A percentile compares a stretch with the other conserved stretches of the same genome.
phyloP scores from a whole-genome alignment of 2,113 vertebrate species.

The Pontoporia blainvillei region DNA sequence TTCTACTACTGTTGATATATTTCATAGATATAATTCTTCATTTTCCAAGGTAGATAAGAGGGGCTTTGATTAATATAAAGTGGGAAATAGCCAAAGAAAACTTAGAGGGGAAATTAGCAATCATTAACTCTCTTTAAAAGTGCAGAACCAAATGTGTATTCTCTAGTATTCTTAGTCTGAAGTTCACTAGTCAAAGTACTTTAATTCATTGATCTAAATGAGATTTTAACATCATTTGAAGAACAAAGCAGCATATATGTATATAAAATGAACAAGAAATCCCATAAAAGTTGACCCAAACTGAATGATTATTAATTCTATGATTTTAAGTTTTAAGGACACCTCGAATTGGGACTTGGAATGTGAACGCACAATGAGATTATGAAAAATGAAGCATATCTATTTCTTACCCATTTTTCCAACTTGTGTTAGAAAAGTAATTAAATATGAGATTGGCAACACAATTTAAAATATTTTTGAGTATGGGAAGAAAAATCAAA shows the following conservation, averaged over 20 bases:
- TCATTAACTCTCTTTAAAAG: not conserved
- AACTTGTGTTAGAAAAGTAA: not conserved
- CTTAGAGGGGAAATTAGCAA: not conserved
- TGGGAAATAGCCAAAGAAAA: not conserved
- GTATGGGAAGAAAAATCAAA: not conserved
- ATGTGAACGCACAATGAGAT: not conserved
- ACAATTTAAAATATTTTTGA: not conserved
- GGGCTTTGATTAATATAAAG: not conserved
- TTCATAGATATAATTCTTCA: not conserved
- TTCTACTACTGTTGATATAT: not conserved
- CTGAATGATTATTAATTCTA: not conserved
- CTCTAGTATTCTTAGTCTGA: not conserved
- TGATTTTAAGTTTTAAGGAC: not conserved
- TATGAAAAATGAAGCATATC: not conserved
- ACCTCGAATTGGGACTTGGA: not conserved
- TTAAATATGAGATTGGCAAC: not conserved
- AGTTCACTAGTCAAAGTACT: not conserved
- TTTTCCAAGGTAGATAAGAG: not conserved
- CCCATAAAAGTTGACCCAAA: not conserved
- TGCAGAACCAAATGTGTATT: not conserved
- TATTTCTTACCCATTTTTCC: not conserved
- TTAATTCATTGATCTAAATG: constrained; percentile 15
- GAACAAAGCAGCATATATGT: not conserved
- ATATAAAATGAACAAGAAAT: not conserved
- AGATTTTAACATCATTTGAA: constrained; percentile 8